A percentile compares a stretch with the other conserved stretches of the same genome.
Conservation (phyloP, 2,797 vertebrate species). For the Notolepis coatsorum region DNA sequence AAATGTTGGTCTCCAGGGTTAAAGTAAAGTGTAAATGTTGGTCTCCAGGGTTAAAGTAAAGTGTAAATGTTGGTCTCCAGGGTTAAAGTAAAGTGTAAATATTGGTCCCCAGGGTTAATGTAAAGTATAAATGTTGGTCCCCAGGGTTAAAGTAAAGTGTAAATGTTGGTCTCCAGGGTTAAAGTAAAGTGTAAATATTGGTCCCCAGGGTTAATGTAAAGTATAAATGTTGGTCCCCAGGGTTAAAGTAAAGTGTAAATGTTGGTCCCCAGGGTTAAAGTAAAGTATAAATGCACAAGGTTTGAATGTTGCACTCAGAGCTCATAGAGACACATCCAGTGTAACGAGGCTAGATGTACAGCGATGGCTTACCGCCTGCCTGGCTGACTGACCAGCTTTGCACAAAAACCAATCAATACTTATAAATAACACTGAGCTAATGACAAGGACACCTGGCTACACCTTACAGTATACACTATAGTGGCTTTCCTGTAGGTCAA, state of each 20-base stretch:
- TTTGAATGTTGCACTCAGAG: neutral
- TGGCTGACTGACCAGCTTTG: slow-evolving; percentile 72
- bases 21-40: no score
- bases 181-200: no score
- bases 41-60: no score
- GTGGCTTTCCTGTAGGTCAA: slow-evolving; percentile 19
- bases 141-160: no score
- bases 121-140: no score
- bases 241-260: no score
- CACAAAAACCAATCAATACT: slow-evolving; percentile 76
- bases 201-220: neutral
- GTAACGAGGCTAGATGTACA: slow-evolving; percentile 41
- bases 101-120: no score
- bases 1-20: no score
- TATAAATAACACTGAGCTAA: slow-evolving; percentile 81
- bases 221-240: neutral
- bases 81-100: no score
- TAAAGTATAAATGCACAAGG: neutral
- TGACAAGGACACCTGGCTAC: slow-evolving; percentile 76
- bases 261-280: neutral
- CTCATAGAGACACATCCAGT: slow-evolving; percentile 23
- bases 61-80: no score
- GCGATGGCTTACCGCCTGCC: slow-evolving; percentile 56
- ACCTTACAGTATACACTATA: slow-evolving; percentile 16
- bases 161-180: no score